Conservation (phyloP, 2,888 invertebrate species). For the Empis stercorea region DNA sequence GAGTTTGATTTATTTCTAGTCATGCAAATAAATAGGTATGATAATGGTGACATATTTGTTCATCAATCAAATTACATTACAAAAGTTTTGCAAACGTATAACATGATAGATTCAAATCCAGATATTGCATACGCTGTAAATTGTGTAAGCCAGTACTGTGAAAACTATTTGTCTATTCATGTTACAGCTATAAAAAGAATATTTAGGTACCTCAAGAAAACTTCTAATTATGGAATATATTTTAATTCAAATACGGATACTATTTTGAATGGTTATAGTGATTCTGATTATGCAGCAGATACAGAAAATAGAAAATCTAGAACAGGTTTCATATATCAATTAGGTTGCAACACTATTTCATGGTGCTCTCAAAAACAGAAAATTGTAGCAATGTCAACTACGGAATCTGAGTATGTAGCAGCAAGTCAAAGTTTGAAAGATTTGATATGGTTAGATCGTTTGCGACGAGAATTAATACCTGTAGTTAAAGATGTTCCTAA, state of each 20-base stretch:
- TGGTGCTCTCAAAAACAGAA: not conserved
- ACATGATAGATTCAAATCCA: conserved; percentile 1
- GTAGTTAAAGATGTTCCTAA: conserved; percentile 4
- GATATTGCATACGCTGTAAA: not conserved
- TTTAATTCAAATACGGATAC: not conserved
- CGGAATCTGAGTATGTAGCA: not conserved
- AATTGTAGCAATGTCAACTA: not conserved
- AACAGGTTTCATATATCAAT: not conserved
- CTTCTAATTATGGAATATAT: not conserved
- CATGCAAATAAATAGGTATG: not conserved
- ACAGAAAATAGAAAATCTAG: not conserved
- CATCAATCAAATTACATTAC: conserved; percentile 1
- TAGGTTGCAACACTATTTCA: not conserved
- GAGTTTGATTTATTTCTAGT: conserved; percentile 2
- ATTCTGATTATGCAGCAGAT: conserved; percentile 1
- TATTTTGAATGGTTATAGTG: not conserved
- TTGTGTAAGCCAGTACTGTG: not conserved
- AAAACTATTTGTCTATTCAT: not conserved
- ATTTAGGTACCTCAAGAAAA: not conserved
- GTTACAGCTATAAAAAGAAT: not conserved
- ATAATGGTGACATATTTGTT: not conserved
- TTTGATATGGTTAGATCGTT: not conserved
- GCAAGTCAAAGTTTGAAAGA: not conserved
- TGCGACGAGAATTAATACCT: not conserved
- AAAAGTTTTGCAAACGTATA: not conserved